Evolutionary conservation across 2,888 invertebrate genomes (phyloP).

Genomic region (Mesoligia furuncula): DNA sequence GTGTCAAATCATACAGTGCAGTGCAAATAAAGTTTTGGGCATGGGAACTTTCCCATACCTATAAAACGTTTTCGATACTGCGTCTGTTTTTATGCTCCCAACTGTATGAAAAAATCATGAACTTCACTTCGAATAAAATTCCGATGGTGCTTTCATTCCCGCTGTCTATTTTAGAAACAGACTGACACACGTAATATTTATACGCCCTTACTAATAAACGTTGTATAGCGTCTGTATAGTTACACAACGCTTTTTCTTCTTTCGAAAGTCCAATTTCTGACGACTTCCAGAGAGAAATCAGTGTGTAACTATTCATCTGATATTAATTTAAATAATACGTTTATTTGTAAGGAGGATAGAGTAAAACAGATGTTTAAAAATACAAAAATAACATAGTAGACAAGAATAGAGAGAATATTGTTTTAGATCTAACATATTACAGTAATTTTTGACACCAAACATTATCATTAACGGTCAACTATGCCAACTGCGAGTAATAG

Average conservation of each 20-base stretch:
- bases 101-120: background rate
- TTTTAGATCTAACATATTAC: background rate
- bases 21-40: background rate
- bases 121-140: slow-evolving; percentile 2
- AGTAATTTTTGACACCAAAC: background rate
- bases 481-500: background rate
- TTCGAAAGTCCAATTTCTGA: too few species aligned
- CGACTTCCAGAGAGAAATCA: too few species aligned
- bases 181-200: slow-evolving; percentile 7
- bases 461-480: background rate
- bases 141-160: background rate
- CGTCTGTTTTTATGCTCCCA: slow-evolving; percentile 2
- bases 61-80: background rate
- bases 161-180: background rate
- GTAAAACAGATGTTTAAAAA: slow-evolving; percentile 8
- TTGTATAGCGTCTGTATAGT: too few species aligned
- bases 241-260: too few species aligned
- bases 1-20: background rate
- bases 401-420: background rate
- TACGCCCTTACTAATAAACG: too few species aligned
- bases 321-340: too few species aligned
- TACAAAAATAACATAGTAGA: background rate
- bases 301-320: too few species aligned
- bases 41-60: background rate
- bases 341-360: background rate